These are phyloP conservation scores for Vanessa cardui DNA, from an alignment of 2,888 invertebrate species.

Conservation along the genomic window DNA sequence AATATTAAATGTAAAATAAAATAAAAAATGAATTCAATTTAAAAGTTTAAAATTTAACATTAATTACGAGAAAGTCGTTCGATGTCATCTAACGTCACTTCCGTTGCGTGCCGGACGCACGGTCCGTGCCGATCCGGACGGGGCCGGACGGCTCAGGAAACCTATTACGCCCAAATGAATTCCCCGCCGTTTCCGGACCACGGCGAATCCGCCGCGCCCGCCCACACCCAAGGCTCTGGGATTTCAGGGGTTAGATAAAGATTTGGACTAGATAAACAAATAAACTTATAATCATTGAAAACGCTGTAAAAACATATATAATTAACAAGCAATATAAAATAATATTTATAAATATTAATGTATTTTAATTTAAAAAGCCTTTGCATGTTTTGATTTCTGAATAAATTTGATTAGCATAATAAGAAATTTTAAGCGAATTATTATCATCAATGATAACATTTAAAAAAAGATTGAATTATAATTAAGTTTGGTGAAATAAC, in stretches of 20 bases:
- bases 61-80: conserved; percentile 26
- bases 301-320: too few species aligned
- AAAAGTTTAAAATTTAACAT: conserved; percentile 13
- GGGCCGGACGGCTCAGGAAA: conserved; percentile 77
- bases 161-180: conserved; percentile 83
- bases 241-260: conserved; percentile 53
- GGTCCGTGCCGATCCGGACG: conserved; percentile 65
- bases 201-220: conserved; percentile 70
- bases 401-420: too few species aligned
- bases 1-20: too few species aligned
- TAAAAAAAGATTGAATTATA: too few species aligned
- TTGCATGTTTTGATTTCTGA: too few species aligned
- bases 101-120: conserved; percentile 62
- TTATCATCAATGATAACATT: too few species aligned
- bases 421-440: too few species aligned
- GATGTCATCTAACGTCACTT: conserved; percentile 31
- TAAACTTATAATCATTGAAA: background rate
- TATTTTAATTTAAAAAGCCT: too few species aligned
- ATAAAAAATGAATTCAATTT: too few species aligned
- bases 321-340: too few species aligned
- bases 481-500: too few species aligned
- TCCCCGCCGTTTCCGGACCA: conserved; percentile 77
- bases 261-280: background rate
- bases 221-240: conserved; percentile 67
- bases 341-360: too few species aligned